Evolutionary conservation across 2,797 vertebrate genomes (phyloP).

Genomic region (Chiloscyllium punctatum): DNA sequence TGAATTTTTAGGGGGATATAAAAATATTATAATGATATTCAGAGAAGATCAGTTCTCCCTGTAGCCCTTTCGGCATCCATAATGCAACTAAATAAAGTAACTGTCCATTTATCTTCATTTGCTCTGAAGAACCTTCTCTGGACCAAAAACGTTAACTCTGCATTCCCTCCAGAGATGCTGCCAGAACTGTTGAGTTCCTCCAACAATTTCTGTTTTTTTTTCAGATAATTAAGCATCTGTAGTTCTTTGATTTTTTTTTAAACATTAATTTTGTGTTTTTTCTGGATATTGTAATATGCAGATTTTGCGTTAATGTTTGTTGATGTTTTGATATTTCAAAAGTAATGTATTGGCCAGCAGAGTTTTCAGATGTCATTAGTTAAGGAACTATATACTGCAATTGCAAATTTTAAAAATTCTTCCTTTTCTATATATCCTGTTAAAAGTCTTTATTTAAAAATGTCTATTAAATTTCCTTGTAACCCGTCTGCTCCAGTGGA

Average conservation of each 20-base stretch:
- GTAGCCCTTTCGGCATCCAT: neutral
- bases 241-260: too few relatives aligned
- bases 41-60: neutral
- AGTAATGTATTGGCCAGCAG: neutral
- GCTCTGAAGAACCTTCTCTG: too few relatives aligned
- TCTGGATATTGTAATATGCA: neutral
- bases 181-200: too few relatives aligned
- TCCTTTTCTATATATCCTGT: neutral
- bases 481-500: neutral
- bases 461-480: neutral
- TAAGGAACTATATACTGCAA: neutral
- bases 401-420: neutral
- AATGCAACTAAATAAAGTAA: neutral
- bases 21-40: neutral
- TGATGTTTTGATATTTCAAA: neutral
- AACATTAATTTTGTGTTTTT: neutral
- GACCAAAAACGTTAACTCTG: too few relatives aligned
- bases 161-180: too few relatives aligned
- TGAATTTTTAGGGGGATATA: neutral
- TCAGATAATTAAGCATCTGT: too few relatives aligned
- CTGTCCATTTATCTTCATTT: neutral
- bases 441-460: neutral
- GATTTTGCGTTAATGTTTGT: neutral
- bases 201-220: too few relatives aligned
- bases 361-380: neutral